phyloP scores from a whole-genome alignment of 2,113 vertebrate species.

The Aythya baeri region DNA sequence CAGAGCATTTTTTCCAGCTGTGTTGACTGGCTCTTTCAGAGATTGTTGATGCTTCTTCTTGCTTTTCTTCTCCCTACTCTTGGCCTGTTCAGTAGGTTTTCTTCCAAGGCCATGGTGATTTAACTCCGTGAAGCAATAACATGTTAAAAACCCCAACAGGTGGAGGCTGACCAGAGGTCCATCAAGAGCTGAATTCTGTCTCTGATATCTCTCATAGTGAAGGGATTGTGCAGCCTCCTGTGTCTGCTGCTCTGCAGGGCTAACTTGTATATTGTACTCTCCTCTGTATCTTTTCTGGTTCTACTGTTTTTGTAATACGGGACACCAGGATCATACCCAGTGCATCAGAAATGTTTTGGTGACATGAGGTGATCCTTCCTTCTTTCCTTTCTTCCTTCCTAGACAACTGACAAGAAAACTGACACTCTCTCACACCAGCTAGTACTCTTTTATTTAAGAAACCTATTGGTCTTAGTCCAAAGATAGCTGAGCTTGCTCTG shows the following conservation, averaged over 20 bases:
- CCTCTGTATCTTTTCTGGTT: background rate
- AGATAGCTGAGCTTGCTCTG: background rate
- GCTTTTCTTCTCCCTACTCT: background rate
- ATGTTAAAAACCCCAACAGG: background rate
- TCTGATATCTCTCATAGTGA: background rate
- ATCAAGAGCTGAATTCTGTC: background rate
- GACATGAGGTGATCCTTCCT: background rate
- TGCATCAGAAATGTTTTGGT: too few relatives aligned
- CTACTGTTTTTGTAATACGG: background rate
- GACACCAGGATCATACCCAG: background rate
- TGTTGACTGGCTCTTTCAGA: background rate
- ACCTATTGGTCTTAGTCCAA: background rate
- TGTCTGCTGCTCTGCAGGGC: background rate
- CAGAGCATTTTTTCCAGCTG: constrained; percentile 11
- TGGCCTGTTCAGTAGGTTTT: background rate
- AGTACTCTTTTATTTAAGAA: background rate
- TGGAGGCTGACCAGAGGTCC: background rate
- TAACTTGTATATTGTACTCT: background rate
- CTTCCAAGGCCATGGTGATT: background rate
- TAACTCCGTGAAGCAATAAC: background rate
- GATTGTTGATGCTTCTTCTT: background rate
- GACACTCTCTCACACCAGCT: background rate
- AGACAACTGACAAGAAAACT: background rate
- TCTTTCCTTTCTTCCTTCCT: background rate
- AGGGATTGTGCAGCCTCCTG: background rate